Evolutionary conservation across 2,888 invertebrate genomes (phyloP).

Genomic region (Zelleria hepariella): DNA sequence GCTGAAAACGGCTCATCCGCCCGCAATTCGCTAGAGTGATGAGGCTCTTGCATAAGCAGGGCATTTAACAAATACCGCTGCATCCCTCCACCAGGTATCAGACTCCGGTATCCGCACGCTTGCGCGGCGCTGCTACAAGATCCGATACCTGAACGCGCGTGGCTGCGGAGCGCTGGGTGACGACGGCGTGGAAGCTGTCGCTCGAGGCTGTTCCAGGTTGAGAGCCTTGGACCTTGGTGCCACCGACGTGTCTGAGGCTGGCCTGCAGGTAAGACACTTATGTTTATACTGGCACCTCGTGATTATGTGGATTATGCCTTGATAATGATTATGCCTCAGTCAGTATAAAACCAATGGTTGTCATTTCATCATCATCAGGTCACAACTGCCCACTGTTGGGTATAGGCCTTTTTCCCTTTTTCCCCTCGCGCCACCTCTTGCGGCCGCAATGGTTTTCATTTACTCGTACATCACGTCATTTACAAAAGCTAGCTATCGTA

Average conservation of each 20-base stretch:
- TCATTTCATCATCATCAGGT: no score
- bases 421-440: no score
- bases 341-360: no score
- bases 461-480: no score
- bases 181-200: slow-evolving; percentile 88
- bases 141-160: slow-evolving; percentile 90
- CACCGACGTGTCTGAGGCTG: slow-evolving; percentile 93
- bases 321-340: no score
- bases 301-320: neutral
- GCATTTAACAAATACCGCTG: neutral
- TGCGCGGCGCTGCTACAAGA: slow-evolving; percentile 88
- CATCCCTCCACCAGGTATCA: slow-evolving; percentile 72
- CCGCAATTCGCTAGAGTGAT: no score
- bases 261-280: slow-evolving; percentile 78
- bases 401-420: no score
- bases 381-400: no score
- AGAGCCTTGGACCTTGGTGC: slow-evolving; percentile 93
- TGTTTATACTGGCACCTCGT: neutral
- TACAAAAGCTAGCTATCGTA: no score
- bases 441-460: no score
- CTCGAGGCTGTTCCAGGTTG: slow-evolving; percentile 86
- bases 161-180: slow-evolving; percentile 97
- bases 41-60: no score
- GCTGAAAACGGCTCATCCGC: no score
- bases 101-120: slow-evolving; percentile 92